Percentiles rank a stretch among this genome's conserved stretches.
Evolutionary conservation across 2,113 vertebrate species (phyloP).

Genomic region (Jaculus jaculus): DNA sequence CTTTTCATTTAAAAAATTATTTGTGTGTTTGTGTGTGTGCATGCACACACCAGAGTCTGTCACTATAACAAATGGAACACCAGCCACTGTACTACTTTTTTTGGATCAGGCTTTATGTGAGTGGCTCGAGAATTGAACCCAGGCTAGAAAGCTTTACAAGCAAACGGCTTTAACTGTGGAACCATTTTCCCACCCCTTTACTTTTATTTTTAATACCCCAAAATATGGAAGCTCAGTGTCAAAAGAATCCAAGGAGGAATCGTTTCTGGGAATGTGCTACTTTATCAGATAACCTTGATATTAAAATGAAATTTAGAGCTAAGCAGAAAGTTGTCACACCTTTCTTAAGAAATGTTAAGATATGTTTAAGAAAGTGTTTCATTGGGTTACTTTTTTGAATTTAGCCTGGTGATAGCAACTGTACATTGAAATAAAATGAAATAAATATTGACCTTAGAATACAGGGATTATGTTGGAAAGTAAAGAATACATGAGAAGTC

Average conservation of each 20-base stretch:
- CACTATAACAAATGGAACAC: no score
- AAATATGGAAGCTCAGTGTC: conserved; percentile 26
- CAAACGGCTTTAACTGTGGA: no score
- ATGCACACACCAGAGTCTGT: no score
- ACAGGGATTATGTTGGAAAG: background rate
- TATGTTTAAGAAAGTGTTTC: conserved; percentile 50
- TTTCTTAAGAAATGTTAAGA: background rate
- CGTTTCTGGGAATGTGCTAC: background rate
- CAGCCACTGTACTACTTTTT: no score
- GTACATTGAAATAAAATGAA: conserved; percentile 14
- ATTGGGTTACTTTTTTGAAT: background rate
- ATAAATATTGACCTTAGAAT: background rate
- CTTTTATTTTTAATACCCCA: conserved; percentile 47
- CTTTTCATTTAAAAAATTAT: no score
- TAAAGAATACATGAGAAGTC: background rate
- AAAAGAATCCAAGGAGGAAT: background rate
- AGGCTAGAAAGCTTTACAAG: no score
- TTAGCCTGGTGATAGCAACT: background rate
- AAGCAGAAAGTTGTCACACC: conserved; percentile 23
- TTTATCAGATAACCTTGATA: conserved; percentile 4
- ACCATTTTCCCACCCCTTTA: no score
- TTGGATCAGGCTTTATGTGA: no score
- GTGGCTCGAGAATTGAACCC: no score
- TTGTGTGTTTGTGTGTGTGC: no score
- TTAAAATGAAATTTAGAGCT: conserved; percentile 25